Evolutionary conservation across 2,888 invertebrate genomes (phyloP), one percentile per base, ranked within the genome.

Genomic region (Seladonia tumulorum): DNA sequence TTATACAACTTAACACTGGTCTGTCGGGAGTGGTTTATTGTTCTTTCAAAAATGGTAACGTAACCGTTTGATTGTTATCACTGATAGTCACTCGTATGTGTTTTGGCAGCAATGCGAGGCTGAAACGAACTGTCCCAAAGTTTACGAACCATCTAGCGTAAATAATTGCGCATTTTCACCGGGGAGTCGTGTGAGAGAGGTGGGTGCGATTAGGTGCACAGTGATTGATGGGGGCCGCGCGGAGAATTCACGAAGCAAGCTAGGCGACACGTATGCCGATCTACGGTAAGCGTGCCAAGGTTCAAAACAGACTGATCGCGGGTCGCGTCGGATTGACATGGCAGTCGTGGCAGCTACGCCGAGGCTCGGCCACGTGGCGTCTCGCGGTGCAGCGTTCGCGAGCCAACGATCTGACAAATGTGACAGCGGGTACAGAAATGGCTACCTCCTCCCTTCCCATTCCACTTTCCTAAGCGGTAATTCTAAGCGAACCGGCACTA

Each of bases 281-380:
- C 83, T 76, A 66, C 35, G 47, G 71, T 87, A 91, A 91, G 76
- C 88, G 88, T 90, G 90, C 91, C 90, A 90, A 90, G 91, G 90
- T 88, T 90, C 83, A 78, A 73, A 76, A 76, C 83, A 77, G 29
- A 91, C 90, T 91, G 90, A 84, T 83, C 84, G 79, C 82, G 70
- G 60, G 68, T 70, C 70, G 29, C 57, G 72, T 72, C 47, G 42
- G 77, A 73, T n/a, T 85, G 85, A 68, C 83, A 78, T 25, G 63
- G 57, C 5, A 35, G 81, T 70, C 78, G 73, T 45, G 18, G 42
- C 16, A 10, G 70, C 22, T 42, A 70, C 49, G 53, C 81, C 53
- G 42, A 81, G 79, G 42, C 70, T 72, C 80, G 42, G 79, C 78
- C 90, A 91, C 90, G 90, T 91, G 91, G 90, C 90, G 47, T 82